Percentiles rank a stretch among this genome's conserved stretches.
Conservation (phyloP, 2,888 invertebrate genomes). For the Aelia acuminata region DNA sequence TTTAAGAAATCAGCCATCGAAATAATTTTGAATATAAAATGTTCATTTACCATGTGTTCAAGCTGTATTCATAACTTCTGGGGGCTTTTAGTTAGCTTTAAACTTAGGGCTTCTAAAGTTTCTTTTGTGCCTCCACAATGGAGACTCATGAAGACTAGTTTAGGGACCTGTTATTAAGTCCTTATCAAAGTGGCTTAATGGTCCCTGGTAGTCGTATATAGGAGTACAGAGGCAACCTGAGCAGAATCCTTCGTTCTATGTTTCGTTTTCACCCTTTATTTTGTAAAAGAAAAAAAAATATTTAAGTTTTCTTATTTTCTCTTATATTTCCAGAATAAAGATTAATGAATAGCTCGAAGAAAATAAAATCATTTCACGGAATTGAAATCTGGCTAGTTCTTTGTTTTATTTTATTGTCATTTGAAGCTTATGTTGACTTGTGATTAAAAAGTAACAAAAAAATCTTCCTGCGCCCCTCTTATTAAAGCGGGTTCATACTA, state of each 20-base stretch:
- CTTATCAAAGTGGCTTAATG: constrained; percentile 2
- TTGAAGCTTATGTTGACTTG: too few relatives aligned
- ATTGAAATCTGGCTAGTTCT: too few relatives aligned
- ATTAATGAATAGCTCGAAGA: too few relatives aligned
- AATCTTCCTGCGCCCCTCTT: too few relatives aligned
- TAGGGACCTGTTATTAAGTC: not conserved
- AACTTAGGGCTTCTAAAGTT: not conserved
- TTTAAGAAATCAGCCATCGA: too few relatives aligned
- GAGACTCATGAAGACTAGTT: not conserved
- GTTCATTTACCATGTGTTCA: not conserved
- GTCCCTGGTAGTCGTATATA: not conserved
- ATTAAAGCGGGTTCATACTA: too few relatives aligned
- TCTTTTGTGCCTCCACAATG: not conserved
- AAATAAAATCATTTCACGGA: too few relatives aligned
- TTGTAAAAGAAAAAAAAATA: not conserved
- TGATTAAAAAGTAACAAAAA: too few relatives aligned
- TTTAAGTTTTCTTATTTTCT: too few relatives aligned
- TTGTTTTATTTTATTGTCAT: too few relatives aligned
- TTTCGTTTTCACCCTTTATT: not conserved
- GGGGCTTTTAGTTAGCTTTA: not conserved
- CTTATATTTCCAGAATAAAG: too few relatives aligned
- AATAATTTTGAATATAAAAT: not conserved
- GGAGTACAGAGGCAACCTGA: not conserved
- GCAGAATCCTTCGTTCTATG: not conserved
- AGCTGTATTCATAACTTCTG: not conserved